phyloP scores from a whole-genome alignment of 2,113 vertebrate genomes.

The Lepus timidus region DNA sequence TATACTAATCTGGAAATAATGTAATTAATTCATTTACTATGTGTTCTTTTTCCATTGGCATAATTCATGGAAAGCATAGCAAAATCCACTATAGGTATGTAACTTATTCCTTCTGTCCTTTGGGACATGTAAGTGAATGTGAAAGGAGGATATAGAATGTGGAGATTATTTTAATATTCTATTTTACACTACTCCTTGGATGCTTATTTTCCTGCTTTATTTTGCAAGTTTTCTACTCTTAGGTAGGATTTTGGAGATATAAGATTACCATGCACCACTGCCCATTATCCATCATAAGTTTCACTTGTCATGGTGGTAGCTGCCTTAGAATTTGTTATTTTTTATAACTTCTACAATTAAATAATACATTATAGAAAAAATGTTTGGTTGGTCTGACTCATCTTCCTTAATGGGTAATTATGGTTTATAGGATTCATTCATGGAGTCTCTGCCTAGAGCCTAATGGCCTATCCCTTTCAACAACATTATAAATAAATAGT shows the following conservation, averaged over 20 bases:
- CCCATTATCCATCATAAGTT: not conserved
- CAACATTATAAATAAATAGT: not conserved
- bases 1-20: not conserved
- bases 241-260: not conserved
- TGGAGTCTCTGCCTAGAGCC: not conserved
- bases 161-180: not conserved
- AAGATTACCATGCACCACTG: not conserved
- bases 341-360: not conserved
- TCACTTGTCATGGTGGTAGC: not conserved
- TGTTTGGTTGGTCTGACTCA: not conserved
- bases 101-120: not conserved
- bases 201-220: not conserved
- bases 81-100: not conserved
- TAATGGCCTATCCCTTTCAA: not conserved
- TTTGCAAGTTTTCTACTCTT: not conserved
- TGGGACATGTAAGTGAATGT: not conserved
- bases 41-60: not conserved
- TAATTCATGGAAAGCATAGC: not conserved
- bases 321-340: too few species aligned
- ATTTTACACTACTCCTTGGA: not conserved
- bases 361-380: not conserved
- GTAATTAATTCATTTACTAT: not conserved
- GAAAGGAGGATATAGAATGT: not conserved
- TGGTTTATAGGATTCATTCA: not conserved
- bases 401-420: not conserved